Conservation (phyloP, 2,888 invertebrate species). For the Chaetogeoica ovagalla region DNA sequence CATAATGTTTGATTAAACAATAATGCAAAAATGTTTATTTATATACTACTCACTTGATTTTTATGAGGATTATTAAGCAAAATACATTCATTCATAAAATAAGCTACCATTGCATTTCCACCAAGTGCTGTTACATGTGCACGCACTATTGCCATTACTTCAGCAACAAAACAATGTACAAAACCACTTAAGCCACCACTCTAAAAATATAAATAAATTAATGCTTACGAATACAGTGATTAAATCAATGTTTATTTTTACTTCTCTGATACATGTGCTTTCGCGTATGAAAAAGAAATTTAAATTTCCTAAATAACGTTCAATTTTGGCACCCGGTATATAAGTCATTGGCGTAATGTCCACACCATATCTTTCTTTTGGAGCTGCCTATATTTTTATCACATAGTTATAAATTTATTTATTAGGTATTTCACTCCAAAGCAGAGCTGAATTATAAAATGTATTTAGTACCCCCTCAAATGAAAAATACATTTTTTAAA, state of each 20-base stretch:
- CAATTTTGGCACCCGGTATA: conserved; percentile 76
- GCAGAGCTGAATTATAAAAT: not conserved
- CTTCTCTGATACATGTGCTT: conserved; percentile 86
- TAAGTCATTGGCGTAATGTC: conserved; percentile 81
- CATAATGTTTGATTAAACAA: not conserved
- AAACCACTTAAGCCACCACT: conserved; percentile 89
- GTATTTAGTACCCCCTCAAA: not conserved
- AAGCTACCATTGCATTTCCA: conserved; percentile 93
- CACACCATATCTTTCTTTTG: conserved; percentile 63
- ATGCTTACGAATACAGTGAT: not conserved
- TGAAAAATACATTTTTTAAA: not conserved
- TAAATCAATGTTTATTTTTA: conserved; percentile 55
- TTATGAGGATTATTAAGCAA: conserved; percentile 91
- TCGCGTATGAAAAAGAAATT: conserved; percentile 95
- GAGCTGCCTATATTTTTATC: conserved; percentile 36
- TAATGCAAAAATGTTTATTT: too few species aligned
- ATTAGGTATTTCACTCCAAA: not conserved
- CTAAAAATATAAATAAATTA: conserved; percentile 37
- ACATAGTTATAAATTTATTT: not conserved
- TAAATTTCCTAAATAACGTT: conserved; percentile 83
- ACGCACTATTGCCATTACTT: conserved; percentile 88
- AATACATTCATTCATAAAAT: conserved; percentile 88
- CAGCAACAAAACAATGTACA: conserved; percentile 89
- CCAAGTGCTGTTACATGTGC: conserved; percentile 92
- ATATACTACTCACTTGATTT: conserved; percentile 76